Evolutionary conservation across 2,113 vertebrate species (phyloP).

Genomic region (Astur gentilis): DNA sequence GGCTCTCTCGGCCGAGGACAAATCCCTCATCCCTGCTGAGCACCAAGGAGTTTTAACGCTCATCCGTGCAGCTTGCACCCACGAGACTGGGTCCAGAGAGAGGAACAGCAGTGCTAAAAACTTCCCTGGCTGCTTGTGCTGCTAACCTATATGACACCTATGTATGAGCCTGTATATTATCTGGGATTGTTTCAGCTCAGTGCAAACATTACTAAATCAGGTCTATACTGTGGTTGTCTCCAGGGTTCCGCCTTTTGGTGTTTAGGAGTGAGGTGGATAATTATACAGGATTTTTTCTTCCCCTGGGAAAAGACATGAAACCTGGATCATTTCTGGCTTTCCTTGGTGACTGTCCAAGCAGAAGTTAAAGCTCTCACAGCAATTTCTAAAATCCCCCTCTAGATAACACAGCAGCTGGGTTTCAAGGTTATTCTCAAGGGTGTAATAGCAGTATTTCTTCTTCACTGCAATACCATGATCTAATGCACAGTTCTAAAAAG

Average conservation of each 20-base stretch:
- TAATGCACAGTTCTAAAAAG: constrained; percentile 4
- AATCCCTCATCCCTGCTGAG: neutral
- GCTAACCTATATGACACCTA: neutral
- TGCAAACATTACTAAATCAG: neutral
- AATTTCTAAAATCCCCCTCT: constrained; percentile 15
- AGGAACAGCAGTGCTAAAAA: neutral
- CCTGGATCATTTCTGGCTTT: constrained; percentile 39
- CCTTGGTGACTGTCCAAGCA: constrained; percentile 49
- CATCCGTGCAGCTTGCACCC: neutral
- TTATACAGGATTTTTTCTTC: constrained; percentile 6
- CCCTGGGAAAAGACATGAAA: constrained; percentile 16
- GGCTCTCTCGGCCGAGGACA: neutral
- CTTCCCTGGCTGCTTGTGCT: neutral
- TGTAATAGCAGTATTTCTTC: constrained; percentile 48
- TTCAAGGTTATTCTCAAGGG: constrained; percentile 58
- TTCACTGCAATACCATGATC: neutral
- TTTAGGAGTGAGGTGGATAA: neutral
- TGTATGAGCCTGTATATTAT: neutral
- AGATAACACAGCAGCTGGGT: constrained; percentile 27
- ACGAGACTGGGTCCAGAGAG: neutral
- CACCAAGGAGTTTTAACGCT: neutral
- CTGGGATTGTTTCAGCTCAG: neutral
- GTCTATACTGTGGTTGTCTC: neutral
- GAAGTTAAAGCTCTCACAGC: constrained; percentile 48
- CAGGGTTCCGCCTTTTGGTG: neutral